Conservation (phyloP, 64 coral and sea anemone genomes). For the Orbicella faveolata region DNA sequence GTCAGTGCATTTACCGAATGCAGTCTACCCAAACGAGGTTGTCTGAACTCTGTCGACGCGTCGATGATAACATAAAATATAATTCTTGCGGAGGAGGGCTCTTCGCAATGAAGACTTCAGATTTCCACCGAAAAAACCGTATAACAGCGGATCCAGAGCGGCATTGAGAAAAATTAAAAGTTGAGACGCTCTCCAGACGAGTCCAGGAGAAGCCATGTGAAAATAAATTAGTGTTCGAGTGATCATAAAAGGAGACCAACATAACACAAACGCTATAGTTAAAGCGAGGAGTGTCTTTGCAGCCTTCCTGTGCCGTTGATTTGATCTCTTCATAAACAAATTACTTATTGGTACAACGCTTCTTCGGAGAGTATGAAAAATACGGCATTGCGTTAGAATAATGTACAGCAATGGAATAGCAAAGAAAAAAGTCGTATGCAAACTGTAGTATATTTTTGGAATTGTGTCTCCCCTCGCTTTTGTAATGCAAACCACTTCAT, state of each 20-base stretch:
- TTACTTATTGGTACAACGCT: neutral
- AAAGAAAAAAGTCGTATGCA: neutral
- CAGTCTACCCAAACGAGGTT: too few species aligned
- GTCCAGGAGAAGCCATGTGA: neutral
- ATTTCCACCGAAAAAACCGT: neutral
- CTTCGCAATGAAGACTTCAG: neutral
- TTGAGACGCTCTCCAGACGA: slow-evolving; percentile 1
- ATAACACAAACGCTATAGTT: neutral
- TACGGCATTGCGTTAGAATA: neutral
- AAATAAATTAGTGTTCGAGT: neutral
- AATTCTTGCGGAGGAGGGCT: neutral
- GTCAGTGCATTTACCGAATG: too few species aligned
- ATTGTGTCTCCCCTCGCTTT: neutral
- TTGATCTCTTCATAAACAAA: neutral
- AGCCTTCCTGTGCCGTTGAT: neutral
- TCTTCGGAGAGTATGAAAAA: neutral
- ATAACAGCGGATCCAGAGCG: neutral
- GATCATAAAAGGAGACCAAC: slow-evolving; percentile 7
- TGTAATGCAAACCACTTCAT: neutral
- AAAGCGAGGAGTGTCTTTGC: neutral
- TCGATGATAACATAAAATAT: too few species aligned
- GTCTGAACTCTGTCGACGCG: too few species aligned
- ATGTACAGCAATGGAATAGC: neutral
- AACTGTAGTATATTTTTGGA: neutral
- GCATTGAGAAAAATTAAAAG: neutral